Percentiles rank a stretch among this genome's conserved stretches.
Evolutionary conservation across 2,113 vertebrate genomes (phyloP).

Genomic region (Gymnocephalus cernua): DNA sequence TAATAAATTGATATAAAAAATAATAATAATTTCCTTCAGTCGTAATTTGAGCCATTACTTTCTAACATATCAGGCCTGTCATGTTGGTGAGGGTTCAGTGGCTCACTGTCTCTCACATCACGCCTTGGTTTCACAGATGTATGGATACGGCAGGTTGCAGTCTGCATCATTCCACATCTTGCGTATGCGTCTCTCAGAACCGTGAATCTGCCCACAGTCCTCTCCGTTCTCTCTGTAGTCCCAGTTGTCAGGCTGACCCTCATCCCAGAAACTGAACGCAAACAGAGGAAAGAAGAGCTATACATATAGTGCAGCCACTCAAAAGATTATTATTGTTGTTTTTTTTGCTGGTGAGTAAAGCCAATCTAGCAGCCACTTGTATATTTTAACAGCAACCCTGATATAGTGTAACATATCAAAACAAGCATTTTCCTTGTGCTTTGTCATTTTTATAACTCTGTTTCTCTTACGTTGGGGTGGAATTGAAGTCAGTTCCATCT

Average conservation of each 20-base stretch:
- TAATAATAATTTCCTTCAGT: neutral
- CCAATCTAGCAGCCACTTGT: too few relatives aligned
- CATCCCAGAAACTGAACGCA: slow-evolving; percentile 73
- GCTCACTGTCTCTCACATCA: slow-evolving; percentile 34
- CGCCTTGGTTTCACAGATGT: slow-evolving; percentile 71
- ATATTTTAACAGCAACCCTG: too few relatives aligned
- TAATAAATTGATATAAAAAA: neutral
- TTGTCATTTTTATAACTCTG: neutral
- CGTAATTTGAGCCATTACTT: neutral
- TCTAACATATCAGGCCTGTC: neutral
- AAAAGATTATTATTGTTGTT: too few relatives aligned
- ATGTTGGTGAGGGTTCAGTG: neutral
- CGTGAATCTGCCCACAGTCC: slow-evolving; percentile 79
- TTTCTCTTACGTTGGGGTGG: slow-evolving; percentile 57
- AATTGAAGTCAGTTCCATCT: slow-evolving; percentile 71
- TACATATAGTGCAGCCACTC: too few relatives aligned
- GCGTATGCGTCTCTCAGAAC: rapidly evolving
- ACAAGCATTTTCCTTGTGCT: neutral
- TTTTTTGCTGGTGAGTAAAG: too few relatives aligned
- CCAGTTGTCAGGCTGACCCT: slow-evolving; percentile 79
- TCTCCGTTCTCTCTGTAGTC: slow-evolving; percentile 67
- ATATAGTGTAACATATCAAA: neutral
- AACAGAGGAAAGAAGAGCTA: neutral
- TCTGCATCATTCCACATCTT: slow-evolving; percentile 78
- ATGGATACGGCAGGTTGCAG: slow-evolving; percentile 44